Percentiles rank a stretch among this genome's conserved stretches.
Evolutionary conservation across 2,797 vertebrate species (phyloP).

Genomic region (Bradypodion pumilum): DNA sequence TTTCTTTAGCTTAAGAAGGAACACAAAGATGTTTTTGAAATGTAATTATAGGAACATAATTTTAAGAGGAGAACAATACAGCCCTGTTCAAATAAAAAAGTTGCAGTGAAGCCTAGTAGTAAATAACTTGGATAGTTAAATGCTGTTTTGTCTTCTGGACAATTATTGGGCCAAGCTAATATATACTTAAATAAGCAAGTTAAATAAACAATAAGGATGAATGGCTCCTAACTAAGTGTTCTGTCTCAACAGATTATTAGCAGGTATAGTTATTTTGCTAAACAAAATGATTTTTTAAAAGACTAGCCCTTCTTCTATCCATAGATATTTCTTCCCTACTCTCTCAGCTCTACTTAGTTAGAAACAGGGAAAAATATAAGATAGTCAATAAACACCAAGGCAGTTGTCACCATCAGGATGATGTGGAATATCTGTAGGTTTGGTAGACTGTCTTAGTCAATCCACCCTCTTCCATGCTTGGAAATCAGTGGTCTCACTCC

Average conservation of each 20-base stretch:
- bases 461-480: too few species aligned
- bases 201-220: conserved; percentile 43
- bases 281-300: not conserved
- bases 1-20: not conserved
- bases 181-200: conserved; percentile 52
- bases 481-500: too few species aligned
- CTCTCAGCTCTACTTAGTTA: not conserved
- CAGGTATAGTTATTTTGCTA: not conserved
- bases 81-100: conserved; percentile 43
- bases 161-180: conserved; percentile 60
- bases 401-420: not conserved
- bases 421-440: not conserved
- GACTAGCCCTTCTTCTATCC: not conserved
- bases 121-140: conserved; percentile 52
- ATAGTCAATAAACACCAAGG: not conserved
- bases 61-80: conserved; percentile 50
- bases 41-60: not conserved
- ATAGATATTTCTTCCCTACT: not conserved
- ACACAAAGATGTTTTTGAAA: not conserved
- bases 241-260: conserved; percentile 26
- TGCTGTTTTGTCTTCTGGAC: conserved; percentile 67
- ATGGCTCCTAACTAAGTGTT: conserved; percentile 5
- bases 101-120: conserved; percentile 67
- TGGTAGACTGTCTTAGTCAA: too few species aligned
- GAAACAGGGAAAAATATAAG: not conserved